Evolutionary conservation across 2,888 invertebrate species (phyloP), one percentile per base, ranked within the genome.

Genomic region (Entomobrya proxima): DNA sequence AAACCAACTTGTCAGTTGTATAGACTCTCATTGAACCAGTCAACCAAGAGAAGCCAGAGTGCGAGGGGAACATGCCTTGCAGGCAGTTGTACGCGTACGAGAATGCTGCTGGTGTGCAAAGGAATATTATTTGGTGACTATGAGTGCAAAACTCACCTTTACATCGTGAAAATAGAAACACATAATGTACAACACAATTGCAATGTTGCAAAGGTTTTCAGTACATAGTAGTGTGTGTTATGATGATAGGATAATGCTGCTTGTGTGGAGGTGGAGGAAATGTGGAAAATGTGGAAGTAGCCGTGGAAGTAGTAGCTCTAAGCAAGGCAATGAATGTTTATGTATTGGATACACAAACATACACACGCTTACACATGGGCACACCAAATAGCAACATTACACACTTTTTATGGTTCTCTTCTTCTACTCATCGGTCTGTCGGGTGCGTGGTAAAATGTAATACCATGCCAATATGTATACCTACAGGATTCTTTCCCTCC

Each of bases 1-100:
- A 55, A 80, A 61, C 15, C 67, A 55, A 80, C 55, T 72, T 80
- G 80, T 80, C 80, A 37, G 72, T 44, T 74, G 35, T 21, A 35
- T 50, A 15, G 15, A 15, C 61, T 35, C 24, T 77, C 40, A 76
- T 76, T 52, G 32, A 58, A 35, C 6, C 37, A 75, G 76, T 61
- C 58, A 77, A 40, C 27, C 58, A 47, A 74, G 47, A 72, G 47
- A 27, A 72, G 47, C 27, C 24, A 72, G 32, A 72, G 55, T 24
- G 27, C 37, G 5, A 37, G 75, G 55, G 61, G 64, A 79, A 79
- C 78, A 24, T 79, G 78, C 67, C 78, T 79, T 79, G 78, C 35
- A 79, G 78, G 50, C 64, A 50, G 67, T 21, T 7, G 44, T 13
- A n/a, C n/a, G n/a, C n/a, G n/a, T n/a, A n/a, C n/a, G n/a, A n/a